Conservation (phyloP, 1,140 invertebrate genomes). For the Matsumurasca onukii region DNA sequence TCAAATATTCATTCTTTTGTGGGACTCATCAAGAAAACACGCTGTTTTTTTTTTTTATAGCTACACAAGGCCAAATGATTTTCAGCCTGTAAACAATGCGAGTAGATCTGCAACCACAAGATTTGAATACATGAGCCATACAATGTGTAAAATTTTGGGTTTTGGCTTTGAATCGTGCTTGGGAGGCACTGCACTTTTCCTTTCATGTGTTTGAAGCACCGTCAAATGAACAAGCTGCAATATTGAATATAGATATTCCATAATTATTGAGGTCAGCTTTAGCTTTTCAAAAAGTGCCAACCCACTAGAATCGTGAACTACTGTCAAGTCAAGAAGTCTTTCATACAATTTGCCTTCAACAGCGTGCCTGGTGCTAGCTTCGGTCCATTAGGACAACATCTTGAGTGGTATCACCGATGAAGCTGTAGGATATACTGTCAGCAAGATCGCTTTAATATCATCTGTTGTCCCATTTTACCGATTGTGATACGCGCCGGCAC, state of each 20-base stretch:
- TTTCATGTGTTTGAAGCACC: slow-evolving; percentile 12
- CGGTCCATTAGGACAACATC: slow-evolving; percentile 35
- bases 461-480: slow-evolving; percentile 16
- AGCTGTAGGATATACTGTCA: slow-evolving; percentile 29
- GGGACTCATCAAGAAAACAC: slow-evolving; percentile 28
- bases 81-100: slow-evolving; percentile 17
- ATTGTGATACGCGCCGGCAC: too few species aligned
- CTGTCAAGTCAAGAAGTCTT: too few species aligned
- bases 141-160: slow-evolving; percentile 34
- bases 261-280: too few species aligned
- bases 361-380: slow-evolving; percentile 34
- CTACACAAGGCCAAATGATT: slow-evolving; percentile 37
- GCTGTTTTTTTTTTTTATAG: slow-evolving; percentile 35
- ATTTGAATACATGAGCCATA: slow-evolving; percentile 37
- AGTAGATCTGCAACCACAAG: slow-evolving; percentile 30
- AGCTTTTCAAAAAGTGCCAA: too few species aligned
- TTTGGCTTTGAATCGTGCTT: slow-evolving; percentile 31
- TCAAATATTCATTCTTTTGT: slow-evolving; percentile 35
- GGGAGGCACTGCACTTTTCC: slow-evolving; percentile 19
- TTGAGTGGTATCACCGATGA: slow-evolving; percentile 35
- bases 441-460: slow-evolving; percentile 34
- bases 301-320: too few species aligned
- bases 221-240: too few species aligned
- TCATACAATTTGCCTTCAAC: too few species aligned
- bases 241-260: too few species aligned